Evolutionary conservation across 2,113 vertebrate species (phyloP).

Genomic region (Osmerus mordax): DNA sequence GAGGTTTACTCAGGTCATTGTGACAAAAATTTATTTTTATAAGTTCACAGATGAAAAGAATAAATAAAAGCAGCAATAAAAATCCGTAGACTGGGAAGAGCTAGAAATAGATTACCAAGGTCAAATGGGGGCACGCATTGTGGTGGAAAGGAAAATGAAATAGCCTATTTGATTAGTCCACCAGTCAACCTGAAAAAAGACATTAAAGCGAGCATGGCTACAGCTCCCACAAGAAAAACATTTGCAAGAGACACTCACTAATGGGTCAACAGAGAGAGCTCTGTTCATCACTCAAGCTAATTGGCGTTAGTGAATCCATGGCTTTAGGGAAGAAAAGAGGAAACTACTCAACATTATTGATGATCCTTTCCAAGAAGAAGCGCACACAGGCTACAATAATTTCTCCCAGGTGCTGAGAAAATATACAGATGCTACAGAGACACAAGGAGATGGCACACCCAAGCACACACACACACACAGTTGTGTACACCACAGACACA

Average conservation of each 20-base stretch:
- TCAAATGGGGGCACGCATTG: conserved; percentile 40
- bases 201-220: conserved; percentile 60
- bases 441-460: too few species aligned
- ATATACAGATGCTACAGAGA: conserved; percentile 13
- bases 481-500: not conserved
- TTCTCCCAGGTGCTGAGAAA: conserved; percentile 27
- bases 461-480: not conserved
- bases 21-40: too few species aligned
- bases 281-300: conserved; percentile 68
- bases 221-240: conserved; percentile 55
- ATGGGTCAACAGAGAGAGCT: conserved; percentile 61
- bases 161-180: conserved; percentile 46
- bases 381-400: conserved; percentile 4
- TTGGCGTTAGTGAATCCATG: conserved; percentile 60
- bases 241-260: conserved; percentile 51
- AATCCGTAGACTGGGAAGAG: too few species aligned
- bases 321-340: conserved; percentile 53
- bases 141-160: conserved; percentile 56
- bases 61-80: too few species aligned
- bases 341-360: conserved; percentile 55
- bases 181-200: conserved; percentile 48
- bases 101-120: conserved; percentile 37
- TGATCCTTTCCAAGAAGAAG: conserved; percentile 23
- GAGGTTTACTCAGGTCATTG: not conserved
- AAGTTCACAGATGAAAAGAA: too few species aligned